Conservation (phyloP, 2,113 vertebrate species). For the Murina feae region DNA sequence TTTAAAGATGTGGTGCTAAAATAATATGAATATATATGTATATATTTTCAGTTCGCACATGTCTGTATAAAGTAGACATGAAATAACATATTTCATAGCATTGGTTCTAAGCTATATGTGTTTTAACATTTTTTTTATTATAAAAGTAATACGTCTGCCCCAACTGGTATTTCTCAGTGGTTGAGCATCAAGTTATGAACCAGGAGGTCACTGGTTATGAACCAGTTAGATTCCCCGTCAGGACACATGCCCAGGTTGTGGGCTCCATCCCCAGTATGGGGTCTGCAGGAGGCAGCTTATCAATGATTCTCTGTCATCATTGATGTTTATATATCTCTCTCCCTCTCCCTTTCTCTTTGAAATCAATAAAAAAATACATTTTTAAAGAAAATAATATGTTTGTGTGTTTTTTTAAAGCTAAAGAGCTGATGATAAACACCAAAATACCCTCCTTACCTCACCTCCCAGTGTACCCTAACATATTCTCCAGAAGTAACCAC, state of each 20-base stretch:
- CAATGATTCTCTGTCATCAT: no score
- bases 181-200: no score
- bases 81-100: background rate
- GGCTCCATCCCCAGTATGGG: no score
- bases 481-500: background rate
- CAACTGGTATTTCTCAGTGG: no score
- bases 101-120: background rate
- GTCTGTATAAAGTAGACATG: background rate
- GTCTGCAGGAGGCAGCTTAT: no score
- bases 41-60: background rate
- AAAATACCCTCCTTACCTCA: background rate
- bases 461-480: background rate
- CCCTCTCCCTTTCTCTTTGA: no score
- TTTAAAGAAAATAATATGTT: background rate
- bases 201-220: no score
- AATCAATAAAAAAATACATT: no score
- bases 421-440: background rate
- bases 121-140: background rate
- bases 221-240: no score
- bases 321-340: no score
- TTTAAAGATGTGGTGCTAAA: background rate
- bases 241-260: no score
- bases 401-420: background rate
- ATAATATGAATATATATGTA: background rate
- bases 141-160: background rate